Percentiles rank a stretch among this genome's conserved stretches.
Conservation (phyloP, 35 echinoderm and acorn worm species). For the Ophioderma brevispina region DNA sequence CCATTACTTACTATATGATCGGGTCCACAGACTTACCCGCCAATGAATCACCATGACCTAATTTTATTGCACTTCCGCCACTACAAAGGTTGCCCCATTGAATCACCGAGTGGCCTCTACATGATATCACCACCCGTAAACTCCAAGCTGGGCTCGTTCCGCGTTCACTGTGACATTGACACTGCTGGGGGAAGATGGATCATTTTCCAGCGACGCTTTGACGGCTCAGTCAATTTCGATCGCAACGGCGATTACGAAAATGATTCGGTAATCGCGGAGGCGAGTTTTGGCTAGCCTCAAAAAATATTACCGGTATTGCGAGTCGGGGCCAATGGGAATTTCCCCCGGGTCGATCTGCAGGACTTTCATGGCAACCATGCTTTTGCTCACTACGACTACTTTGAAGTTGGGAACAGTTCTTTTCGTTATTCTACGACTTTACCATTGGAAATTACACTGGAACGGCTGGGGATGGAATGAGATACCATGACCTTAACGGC, state of each 20-base stretch:
- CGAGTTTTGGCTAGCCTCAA: conserved; percentile 5
- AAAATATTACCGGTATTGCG: background rate
- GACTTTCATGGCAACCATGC: background rate
- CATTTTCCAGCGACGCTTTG: background rate
- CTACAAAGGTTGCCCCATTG: no score
- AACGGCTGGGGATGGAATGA: no score
- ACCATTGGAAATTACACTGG: background rate
- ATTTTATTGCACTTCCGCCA: no score
- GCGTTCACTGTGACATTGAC: no score
- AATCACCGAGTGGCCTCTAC: no score
- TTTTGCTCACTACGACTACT: background rate
- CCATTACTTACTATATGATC: no score
- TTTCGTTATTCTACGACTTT: background rate
- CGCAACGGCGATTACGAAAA: background rate
- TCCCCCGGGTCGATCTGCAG: background rate
- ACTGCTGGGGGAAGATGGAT: no score
- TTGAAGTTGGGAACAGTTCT: background rate
- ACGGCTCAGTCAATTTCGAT: background rate
- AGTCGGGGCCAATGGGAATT: background rate
- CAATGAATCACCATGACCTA: no score
- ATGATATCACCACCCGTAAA: no score
- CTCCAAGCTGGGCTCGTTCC: no score
- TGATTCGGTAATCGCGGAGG: conserved; percentile 2
- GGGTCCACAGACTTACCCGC: no score
- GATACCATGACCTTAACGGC: background rate